Conservation (phyloP, 2,888 invertebrate species). For the Agrochola circellaris region DNA sequence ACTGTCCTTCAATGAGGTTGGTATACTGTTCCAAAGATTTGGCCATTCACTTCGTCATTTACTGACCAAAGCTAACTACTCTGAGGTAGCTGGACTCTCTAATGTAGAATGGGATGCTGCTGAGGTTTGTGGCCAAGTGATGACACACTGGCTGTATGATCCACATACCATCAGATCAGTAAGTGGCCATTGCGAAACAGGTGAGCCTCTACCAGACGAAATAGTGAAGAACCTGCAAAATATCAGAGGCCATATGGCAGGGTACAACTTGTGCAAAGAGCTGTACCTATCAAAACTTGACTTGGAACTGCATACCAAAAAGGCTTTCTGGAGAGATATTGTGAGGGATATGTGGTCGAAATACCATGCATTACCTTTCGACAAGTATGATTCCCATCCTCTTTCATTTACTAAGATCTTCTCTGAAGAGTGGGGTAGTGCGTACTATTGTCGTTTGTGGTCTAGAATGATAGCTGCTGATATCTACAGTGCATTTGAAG, state of each 20-base stretch:
- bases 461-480: conserved; percentile 97
- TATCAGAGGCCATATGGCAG: conserved; percentile 94
- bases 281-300: conserved; percentile 96
- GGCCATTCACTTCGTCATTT: conserved; percentile 97
- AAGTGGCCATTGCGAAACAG: conserved; percentile 94
- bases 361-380: conserved; percentile 94
- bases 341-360: conserved; percentile 95
- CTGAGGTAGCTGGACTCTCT: conserved; percentile 95
- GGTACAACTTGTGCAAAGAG: conserved; percentile 94
- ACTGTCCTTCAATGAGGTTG: conserved; percentile 94
- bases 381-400: conserved; percentile 95
- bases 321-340: conserved; percentile 95
- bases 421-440: conserved; percentile 95
- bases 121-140: conserved; percentile 95
- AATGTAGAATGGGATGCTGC: conserved; percentile 98
- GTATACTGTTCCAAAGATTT: conserved; percentile 95
- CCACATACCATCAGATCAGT: conserved; percentile 91
- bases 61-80: conserved; percentile 95
- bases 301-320: conserved; percentile 94
- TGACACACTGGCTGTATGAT: conserved; percentile 95
- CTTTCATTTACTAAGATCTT: conserved; percentile 96
- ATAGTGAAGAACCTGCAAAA: conserved; percentile 92
- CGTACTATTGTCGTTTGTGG: conserved; percentile 96
- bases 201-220: conserved; percentile 93
- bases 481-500: conserved; percentile 95